phyloP scores from a whole-genome alignment of 2,113 vertebrate genomes.

The Ictalurus punctatus region DNA sequence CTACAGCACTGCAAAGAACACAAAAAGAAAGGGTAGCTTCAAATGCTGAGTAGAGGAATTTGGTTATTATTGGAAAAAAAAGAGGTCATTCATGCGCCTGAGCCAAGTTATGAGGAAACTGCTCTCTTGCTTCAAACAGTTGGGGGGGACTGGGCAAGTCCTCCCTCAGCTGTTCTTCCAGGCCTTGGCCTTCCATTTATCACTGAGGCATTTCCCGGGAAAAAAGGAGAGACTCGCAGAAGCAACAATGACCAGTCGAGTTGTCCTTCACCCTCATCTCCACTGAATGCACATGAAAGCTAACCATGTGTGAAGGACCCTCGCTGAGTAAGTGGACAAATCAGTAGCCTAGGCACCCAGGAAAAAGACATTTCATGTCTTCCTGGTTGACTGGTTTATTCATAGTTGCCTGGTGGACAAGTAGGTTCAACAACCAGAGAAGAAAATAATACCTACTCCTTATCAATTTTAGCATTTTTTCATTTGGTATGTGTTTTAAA shows the following conservation, averaged over 20 bases:
- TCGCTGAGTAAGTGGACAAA: constrained; percentile 45
- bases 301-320: constrained; percentile 64
- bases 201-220: constrained; percentile 71
- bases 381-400: background rate
- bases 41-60: constrained; percentile 74
- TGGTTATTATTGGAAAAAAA: constrained; percentile 75
- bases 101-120: constrained; percentile 79
- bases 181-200: constrained; percentile 73
- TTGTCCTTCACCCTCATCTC: constrained; percentile 65
- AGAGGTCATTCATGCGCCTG: constrained; percentile 75
- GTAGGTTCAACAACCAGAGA: background rate
- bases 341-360: background rate
- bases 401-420: background rate
- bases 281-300: constrained; percentile 64
- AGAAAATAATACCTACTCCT: background rate
- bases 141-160: constrained; percentile 65
- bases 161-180: constrained; percentile 78
- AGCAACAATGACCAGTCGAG: constrained; percentile 56
- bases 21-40: constrained; percentile 49
- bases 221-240: constrained; percentile 65
- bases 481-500: background rate
- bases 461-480: background rate
- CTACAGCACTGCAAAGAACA: constrained; percentile 51
- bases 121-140: constrained; percentile 74
- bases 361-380: background rate